Percentiles rank a stretch among this genome's conserved stretches.
These are phyloP conservation scores for Pithys albifrons DNA, from an alignment of 2,113 vertebrate species.

Conservation along the genomic window DNA sequence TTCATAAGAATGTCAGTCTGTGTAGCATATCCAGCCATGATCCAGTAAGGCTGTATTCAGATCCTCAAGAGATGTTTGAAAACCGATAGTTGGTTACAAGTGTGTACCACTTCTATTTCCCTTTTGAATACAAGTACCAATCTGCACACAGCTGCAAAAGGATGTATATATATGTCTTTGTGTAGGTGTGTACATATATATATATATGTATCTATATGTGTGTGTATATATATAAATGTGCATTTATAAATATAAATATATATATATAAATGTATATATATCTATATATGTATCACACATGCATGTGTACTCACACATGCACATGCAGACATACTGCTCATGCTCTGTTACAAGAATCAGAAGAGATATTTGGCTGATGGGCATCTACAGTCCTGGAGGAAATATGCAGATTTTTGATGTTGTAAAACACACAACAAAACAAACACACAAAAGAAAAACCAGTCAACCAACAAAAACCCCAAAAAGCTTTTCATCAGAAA, in stretches of 20 bases:
- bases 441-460: not conserved
- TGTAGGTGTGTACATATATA: not conserved
- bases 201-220: not conserved
- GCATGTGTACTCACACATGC: no score
- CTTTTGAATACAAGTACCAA: not conserved
- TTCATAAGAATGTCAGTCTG: not conserved
- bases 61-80: not conserved
- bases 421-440: not conserved
- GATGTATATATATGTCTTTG: not conserved
- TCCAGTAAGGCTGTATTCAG: not conserved
- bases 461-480: not conserved
- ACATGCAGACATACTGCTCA: fast-evolving
- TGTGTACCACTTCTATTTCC: not conserved
- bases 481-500: not conserved
- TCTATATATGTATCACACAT: no score
- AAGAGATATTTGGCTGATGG: not conserved
- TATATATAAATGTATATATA: not conserved
- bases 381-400: not conserved
- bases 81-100: not conserved
- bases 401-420: not conserved
- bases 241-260: not conserved
- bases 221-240: not conserved
- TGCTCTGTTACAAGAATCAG: not conserved
- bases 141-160: not conserved
- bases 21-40: not conserved